These are phyloP conservation scores for Limnephilus lunatus DNA, from an alignment of 2,888 invertebrate species.

Conservation along the genomic window DNA sequence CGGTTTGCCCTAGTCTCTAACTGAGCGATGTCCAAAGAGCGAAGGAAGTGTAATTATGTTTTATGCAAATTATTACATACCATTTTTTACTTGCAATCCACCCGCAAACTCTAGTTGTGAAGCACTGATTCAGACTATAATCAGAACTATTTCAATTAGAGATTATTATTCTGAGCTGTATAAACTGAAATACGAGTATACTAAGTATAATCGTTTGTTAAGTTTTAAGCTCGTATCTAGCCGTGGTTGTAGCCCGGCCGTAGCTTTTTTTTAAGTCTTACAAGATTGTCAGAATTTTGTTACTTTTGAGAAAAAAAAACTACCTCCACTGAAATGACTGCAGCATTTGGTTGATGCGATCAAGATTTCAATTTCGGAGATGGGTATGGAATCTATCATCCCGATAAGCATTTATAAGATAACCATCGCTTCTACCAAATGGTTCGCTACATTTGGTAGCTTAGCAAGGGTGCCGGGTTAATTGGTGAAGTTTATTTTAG, in stretches of 20 bases:
- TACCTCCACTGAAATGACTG: neutral
- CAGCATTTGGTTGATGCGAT: neutral
- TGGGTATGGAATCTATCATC: no score
- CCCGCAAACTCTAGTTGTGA: neutral
- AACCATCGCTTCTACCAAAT: no score
- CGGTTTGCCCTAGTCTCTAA: no score
- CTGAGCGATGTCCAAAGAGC: no score
- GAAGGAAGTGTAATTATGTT: no score
- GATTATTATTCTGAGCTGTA: neutral
- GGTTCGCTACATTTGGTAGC: no score
- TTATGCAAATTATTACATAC: neutral
- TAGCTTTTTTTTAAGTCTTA: neutral
- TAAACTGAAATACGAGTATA: neutral
- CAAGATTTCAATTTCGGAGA: neutral
- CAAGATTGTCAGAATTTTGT: neutral
- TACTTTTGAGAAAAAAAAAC: neutral
- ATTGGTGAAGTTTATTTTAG: no score
- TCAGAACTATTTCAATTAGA: neutral
- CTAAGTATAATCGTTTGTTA: no score
- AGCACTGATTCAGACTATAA: neutral
- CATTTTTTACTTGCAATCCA: no score
- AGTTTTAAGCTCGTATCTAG: neutral
- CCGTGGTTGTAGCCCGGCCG: neutral
- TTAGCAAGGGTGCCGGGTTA: no score
- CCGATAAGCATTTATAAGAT: no score